Evolutionary conservation across 2,888 invertebrate species (phyloP), one percentile per base, ranked within the genome.

Genomic region (Dynastes hyllus): DNA sequence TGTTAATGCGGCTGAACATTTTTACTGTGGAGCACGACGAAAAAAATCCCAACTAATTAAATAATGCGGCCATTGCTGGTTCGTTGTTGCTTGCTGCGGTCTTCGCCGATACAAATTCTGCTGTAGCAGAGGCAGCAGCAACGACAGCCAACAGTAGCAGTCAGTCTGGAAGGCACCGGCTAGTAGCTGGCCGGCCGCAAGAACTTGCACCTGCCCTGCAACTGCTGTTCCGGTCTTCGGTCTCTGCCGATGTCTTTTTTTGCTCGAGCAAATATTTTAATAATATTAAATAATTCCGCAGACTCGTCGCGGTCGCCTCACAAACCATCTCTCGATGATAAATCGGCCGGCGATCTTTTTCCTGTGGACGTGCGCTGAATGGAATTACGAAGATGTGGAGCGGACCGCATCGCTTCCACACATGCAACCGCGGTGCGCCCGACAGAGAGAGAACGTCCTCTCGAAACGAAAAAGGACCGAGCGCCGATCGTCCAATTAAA

Each of bases 401-500:
- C 73, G 73, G 55, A 71, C 70, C 16, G 32, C 37, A 65, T 53
- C 71, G 63, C 13, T 11, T 45, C 45, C 2, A 45, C 11, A 45
- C 45, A 45, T 45, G 45, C 37, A 65, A n/a, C 76, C 65, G 29
- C 32, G 32, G 53, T 58, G 61, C 53, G 73, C 16, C 45, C 58
- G 71, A 73, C 58, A 73, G 61, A 73, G 73, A 73, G 61, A 37
- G 71, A 37, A 37, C 81, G 79, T 78, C 77, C 78, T 79, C 81
- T 80, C 81, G 82, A 81, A 82, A 86, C 87, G 85, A 88, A 88
- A 88, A 88, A 87, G 87, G 87, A 86, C 84, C 86, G 84, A 84
- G 83, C 85, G 85, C 86, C 86, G 87, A 73, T 73, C 85, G 88
- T 87, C 88, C 88, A 89, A 88, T 89, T 88, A 89, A 89, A 89